These are phyloP conservation scores for Lysandra coridon DNA, from an alignment of 2,888 invertebrate genomes.

Conservation along the genomic window DNA sequence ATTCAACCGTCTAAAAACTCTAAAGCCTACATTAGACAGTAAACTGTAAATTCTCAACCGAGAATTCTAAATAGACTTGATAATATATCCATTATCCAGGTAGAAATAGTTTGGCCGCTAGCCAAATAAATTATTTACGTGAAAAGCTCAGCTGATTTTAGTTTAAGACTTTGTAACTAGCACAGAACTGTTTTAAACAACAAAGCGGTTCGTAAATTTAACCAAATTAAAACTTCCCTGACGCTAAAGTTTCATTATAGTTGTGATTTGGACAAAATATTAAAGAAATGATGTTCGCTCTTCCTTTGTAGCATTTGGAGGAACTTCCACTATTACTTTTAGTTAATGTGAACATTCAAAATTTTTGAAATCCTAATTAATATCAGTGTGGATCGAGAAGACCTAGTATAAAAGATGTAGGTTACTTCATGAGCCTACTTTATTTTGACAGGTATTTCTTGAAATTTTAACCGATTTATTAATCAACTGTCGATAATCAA, in stretches of 20 bases:
- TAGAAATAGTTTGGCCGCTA: constrained; percentile 1
- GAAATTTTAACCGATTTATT: too few relatives aligned
- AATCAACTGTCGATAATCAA: too few relatives aligned
- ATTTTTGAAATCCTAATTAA: too few relatives aligned
- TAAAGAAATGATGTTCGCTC: background rate
- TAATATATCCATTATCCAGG: background rate
- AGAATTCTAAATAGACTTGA: constrained; percentile 12
- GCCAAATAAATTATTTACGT: constrained; percentile 24
- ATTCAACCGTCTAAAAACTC: background rate
- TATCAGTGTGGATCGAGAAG: too few relatives aligned
- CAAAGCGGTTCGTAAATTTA: constrained; percentile 17
- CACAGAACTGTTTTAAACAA: constrained; percentile 4
- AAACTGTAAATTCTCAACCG: background rate
- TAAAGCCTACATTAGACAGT: background rate
- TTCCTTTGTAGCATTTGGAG: background rate
- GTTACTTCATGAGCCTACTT: too few relatives aligned
- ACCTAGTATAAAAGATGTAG: too few relatives aligned
- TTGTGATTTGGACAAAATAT: background rate
- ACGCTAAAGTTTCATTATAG: constrained; percentile 4
- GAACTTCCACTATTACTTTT: background rate
- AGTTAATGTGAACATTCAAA: too few relatives aligned
- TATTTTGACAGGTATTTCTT: too few relatives aligned
- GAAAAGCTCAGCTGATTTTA: constrained; percentile 24
- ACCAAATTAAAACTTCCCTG: constrained; percentile 12
- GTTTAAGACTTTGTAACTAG: constrained; percentile 17